A percentile compares a stretch with the other conserved stretches of the same genome.
Evolutionary conservation across 2,797 vertebrate genomes (phyloP).

Genomic region (Lepilemur ruficaudatus): DNA sequence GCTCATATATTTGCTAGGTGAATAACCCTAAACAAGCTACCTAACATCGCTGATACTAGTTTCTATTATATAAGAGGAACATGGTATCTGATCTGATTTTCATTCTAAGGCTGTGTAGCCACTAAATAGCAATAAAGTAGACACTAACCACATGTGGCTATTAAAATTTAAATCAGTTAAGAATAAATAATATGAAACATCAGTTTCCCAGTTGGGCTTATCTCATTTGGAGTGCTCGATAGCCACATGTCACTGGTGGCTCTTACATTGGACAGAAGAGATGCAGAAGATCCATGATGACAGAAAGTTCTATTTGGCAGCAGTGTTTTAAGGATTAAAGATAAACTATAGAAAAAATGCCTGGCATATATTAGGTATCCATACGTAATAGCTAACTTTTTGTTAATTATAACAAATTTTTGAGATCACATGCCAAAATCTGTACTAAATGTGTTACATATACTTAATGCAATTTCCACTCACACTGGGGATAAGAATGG

Average conservation of each 20-base stretch:
- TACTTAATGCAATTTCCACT: neutral
- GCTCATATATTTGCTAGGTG: neutral
- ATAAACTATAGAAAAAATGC: neutral
- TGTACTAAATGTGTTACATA: neutral
- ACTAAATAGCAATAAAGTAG: neutral
- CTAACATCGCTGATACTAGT: neutral
- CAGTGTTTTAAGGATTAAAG: neutral
- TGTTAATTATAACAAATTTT: neutral
- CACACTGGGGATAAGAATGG: neutral
- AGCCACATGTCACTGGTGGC: fast-evolving
- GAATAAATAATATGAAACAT: neutral
- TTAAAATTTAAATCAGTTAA: neutral
- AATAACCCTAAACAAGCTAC: neutral
- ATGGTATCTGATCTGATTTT: neutral
- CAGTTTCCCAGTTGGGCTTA: neutral
- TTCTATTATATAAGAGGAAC: neutral
- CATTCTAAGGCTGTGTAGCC: neutral
- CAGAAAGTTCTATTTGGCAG: neutral
- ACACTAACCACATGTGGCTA: neutral
- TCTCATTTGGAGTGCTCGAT: neutral
- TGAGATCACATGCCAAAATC: neutral
- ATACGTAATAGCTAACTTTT: neutral
- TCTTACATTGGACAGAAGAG: neutral
- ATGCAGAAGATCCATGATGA: neutral
- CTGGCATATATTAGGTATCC: neutral